Evolutionary conservation across 2,113 vertebrate genomes (phyloP), one percentile per base, ranked within the genome.

Genomic region (Dinomys branickii): DNA sequence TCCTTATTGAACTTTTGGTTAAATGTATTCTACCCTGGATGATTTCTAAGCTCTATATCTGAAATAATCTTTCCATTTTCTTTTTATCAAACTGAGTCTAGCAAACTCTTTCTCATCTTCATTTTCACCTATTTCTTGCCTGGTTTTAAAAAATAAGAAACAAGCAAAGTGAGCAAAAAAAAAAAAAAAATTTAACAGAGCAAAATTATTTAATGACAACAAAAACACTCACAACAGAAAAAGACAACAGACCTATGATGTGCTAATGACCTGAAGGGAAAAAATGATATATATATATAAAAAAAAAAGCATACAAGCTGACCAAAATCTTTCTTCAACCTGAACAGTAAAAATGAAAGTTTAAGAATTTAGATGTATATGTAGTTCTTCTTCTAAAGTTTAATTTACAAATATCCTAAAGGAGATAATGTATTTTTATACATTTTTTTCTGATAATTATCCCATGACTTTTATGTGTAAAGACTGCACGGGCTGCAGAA

Each of bases 121-220:
- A 19, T 67, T 12, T 81, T 10, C 67, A 58, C 52, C 63, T 85
- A 41, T 78, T 80, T n/a, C 17, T 69, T n/a, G 0, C 16, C 73
- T 81, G 35, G 35, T 73, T 90, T 93, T 93, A 69, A 5, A 84
- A 26, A 91, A 83, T 75, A 69, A 91, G 26, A 96, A 89, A 69
- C 91, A 96, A 77, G 58, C 94, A 95, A 96, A 96, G 96, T 82
- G 38, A 96, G 19, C 35, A 69, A n/a, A 69, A 24, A 3, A 19
- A 69, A n/a, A 16, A 69, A n/a, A 69, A 24, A 3, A 19, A 69
- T 19, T 44, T n/a, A 91, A 95, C 24, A 95, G 30, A 90, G 83
- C 16, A 91, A 95, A 88, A 93, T 95, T 41, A 96, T 61, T 90
- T 65, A 88, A 96, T 50, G 41, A 92, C 26, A 67, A 85, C 54